Base-by-base conservation (phyloP, 2,888 invertebrate species). In the Acanthopleura granulata region DNA sequence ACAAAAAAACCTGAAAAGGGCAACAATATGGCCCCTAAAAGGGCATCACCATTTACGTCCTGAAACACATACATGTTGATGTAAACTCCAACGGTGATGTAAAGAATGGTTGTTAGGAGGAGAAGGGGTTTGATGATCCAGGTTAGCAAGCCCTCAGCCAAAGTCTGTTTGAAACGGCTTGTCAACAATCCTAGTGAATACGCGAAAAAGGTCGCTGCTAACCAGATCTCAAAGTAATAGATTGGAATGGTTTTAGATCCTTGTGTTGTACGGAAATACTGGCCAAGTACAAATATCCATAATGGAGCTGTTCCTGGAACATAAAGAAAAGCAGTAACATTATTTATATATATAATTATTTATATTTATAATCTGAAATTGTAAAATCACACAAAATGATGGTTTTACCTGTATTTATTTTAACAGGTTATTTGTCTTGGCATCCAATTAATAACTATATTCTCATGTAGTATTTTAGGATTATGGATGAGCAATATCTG, bases 11-110 rank as follows among this genome's bases (percentile, higher is more conserved):
- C 88, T 74, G 82, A 80, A 14, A 86, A 74, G 49, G 88, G 87
- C 61, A 88, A 78, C 27, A 87, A 77, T 72, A 85, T 74, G 22
- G 87, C 85, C 18, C 86, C 86, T 27, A 86, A 72, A 30, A 87
- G 80, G 16, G 85, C 82, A 76, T 79, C 81, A n/a, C 80, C 78
- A 75, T 87, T 83, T 27, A 87, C 80, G 62, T 82, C 78, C 72
- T 87, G 84, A 79, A 89, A 88, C 76, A 89, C 86, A 77, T 90
- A 90, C 85, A 88, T 87, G 81, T 90, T 90, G 78, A 89, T 89
- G 81, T 90, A 90, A 62, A 90, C 85, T 74, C 90, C 90, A 16
- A 90, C 82, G n/a, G 90, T 90, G 76, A 89, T 84, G 78, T 88
- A 88, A 62, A 90, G 82, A 72, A 90, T 88, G 74, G 86, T 83